Percentiles rank a stretch among this genome's conserved stretches.
These are phyloP conservation scores for Calliopsis andreniformis DNA, from an alignment of 1,140 invertebrate genomes.

Conservation along the genomic window DNA sequence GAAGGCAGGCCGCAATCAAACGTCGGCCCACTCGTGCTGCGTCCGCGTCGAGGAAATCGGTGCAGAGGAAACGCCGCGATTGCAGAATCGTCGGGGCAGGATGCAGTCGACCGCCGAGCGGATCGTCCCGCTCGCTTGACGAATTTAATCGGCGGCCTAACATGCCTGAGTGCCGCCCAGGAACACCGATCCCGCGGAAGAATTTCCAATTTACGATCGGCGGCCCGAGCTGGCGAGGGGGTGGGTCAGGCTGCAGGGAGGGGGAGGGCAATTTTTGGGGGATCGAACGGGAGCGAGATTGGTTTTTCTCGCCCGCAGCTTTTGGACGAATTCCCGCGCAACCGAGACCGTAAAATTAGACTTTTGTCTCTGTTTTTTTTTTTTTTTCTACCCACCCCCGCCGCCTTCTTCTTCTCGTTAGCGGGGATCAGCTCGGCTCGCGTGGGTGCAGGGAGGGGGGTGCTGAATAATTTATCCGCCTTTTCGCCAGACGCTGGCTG, in stretches of 20 bases:
- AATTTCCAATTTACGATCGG: not conserved
- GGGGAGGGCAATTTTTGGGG: not conserved
- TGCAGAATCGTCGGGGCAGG: not conserved
- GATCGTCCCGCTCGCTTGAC: slow-evolving; percentile 17
- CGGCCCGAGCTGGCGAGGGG: not conserved
- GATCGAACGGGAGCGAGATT: not conserved
- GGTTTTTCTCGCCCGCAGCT: slow-evolving; percentile 4
- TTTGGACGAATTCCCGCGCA: not conserved
- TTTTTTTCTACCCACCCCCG: not conserved
- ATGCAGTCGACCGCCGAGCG: not conserved
- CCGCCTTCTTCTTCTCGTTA: not conserved
- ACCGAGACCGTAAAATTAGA: slow-evolving; percentile 6
- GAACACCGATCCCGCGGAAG: not conserved
- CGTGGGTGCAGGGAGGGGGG: too few species aligned
- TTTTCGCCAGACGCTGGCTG: too few species aligned
- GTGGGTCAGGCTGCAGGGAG: not conserved
- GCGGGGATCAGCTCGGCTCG: too few species aligned
- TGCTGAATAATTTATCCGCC: too few species aligned
- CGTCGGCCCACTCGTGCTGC: slow-evolving; percentile 30
- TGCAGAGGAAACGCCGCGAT: not conserved
- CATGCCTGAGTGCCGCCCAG: not conserved
- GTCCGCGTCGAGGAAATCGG: slow-evolving; percentile 41
- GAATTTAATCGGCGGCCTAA: slow-evolving; percentile 32
- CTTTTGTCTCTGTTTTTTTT: not conserved
- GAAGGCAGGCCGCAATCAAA: slow-evolving; percentile 55